Evolutionary conservation across 2,888 invertebrate species (phyloP).

Genomic region (Pachymerium ferrugineum): DNA sequence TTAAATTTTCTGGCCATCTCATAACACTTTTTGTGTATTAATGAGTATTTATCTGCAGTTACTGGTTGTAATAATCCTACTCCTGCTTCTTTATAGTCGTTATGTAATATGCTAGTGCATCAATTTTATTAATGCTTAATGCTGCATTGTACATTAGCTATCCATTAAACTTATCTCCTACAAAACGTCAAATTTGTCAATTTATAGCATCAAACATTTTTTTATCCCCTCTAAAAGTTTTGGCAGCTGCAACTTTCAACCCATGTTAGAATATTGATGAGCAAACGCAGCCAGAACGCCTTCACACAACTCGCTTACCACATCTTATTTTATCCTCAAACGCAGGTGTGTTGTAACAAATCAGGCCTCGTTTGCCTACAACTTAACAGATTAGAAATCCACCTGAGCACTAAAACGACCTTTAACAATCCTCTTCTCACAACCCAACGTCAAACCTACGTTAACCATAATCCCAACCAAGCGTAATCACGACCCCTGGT

Average conservation of each 20-base stretch:
- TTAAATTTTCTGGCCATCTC: too few relatives aligned
- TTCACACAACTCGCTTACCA: background rate
- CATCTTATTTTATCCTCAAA: background rate
- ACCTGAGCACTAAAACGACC: background rate
- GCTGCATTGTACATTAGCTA: too few relatives aligned
- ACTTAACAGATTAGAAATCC: slow-evolving; percentile 23
- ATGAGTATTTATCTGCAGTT: too few relatives aligned
- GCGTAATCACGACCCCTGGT: too few relatives aligned
- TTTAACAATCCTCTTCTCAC: background rate
- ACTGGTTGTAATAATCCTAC: too few relatives aligned
- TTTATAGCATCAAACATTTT: background rate
- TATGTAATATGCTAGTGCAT: too few relatives aligned
- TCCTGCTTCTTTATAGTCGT: too few relatives aligned
- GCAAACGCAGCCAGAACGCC: background rate
- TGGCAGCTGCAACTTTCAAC: background rate
- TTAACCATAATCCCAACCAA: too few relatives aligned
- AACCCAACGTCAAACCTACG: too few relatives aligned
- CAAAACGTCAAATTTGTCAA: background rate
- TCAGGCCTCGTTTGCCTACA: background rate
- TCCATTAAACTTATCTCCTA: too few relatives aligned
- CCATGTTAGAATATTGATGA: background rate
- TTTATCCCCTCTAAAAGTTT: background rate
- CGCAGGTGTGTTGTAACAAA: slow-evolving; percentile 16
- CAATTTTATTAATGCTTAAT: too few relatives aligned
- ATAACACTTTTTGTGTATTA: too few relatives aligned